phyloP scores from a whole-genome alignment of 2,113 vertebrate genomes.

The Oreochromis spilurus region DNA sequence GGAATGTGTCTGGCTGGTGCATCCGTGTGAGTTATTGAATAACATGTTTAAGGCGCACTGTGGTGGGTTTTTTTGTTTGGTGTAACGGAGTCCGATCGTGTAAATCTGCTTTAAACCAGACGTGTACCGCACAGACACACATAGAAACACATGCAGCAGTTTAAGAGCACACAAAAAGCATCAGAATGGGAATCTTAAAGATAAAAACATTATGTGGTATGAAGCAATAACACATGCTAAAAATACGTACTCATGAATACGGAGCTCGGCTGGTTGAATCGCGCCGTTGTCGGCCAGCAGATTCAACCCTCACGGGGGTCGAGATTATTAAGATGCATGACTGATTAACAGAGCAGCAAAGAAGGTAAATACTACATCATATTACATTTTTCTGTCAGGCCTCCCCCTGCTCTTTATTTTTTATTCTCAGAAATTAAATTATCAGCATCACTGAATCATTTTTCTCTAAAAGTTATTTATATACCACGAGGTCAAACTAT shows the following conservation, averaged over 20 bases:
- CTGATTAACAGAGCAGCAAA: not conserved
- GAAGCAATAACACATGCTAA: not conserved
- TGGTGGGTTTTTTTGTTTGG: not conserved
- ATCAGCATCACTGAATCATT: not conserved
- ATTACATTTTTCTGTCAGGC: not conserved
- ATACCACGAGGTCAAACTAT: not conserved
- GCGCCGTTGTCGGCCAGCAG: too few species aligned
- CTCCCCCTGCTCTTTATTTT: not conserved
- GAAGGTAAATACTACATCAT: not conserved
- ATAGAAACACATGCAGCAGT: not conserved
- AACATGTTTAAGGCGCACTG: not conserved
- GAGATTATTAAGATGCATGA: not conserved
- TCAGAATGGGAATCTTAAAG: not conserved
- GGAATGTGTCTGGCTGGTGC: constrained; percentile 35
- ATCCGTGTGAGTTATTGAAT: not conserved
- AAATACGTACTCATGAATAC: not conserved
- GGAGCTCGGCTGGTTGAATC: not conserved
- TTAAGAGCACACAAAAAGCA: not conserved
- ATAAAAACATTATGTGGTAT: not conserved
- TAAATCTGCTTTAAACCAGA: not conserved
- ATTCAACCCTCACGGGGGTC: not conserved
- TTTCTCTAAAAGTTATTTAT: not conserved
- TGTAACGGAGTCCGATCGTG: not conserved
- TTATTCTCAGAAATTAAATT: not conserved
- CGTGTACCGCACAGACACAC: not conserved